These are phyloP conservation scores for Andricus curvator DNA, from an alignment of 2,888 invertebrate species.

Conservation along the genomic window DNA sequence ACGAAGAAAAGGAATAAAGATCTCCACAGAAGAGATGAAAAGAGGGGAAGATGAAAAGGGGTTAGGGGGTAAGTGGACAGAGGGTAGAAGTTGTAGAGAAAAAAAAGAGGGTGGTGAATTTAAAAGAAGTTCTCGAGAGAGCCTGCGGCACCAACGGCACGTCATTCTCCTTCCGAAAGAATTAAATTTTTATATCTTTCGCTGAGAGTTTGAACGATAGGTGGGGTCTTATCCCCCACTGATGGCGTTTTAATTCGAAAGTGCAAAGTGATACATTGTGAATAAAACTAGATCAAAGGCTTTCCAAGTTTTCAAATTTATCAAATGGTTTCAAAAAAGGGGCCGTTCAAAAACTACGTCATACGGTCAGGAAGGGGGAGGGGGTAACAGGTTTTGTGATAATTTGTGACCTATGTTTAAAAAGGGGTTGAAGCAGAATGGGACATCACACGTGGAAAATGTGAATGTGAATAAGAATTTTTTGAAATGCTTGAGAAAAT, in stretches of 20 bases:
- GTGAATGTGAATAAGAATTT: too few relatives aligned
- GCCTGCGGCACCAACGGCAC: constrained; percentile 65
- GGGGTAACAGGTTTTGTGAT: too few relatives aligned
- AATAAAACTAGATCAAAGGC: constrained; percentile 13
- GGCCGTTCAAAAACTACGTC: too few relatives aligned
- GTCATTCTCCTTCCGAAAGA: constrained; percentile 73
- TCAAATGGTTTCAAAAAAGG: not conserved
- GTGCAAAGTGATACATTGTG: constrained; percentile 41
- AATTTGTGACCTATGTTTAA: too few relatives aligned
- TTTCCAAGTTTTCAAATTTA: not conserved
- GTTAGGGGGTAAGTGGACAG: constrained; percentile 22
- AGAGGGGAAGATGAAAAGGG: constrained; percentile 14
- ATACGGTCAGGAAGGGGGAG: too few relatives aligned
- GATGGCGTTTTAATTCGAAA: constrained; percentile 60
- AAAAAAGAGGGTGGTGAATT: constrained; percentile 61
- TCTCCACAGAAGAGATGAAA: constrained; percentile 3
- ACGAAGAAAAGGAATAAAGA: constrained; percentile 11
- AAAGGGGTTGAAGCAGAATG: too few relatives aligned
- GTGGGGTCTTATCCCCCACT: constrained; percentile 53
- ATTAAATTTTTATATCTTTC: constrained; percentile 78
- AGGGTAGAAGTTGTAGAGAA: constrained; percentile 53
- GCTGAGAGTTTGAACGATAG: constrained; percentile 77
- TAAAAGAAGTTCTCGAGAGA: constrained; percentile 62
- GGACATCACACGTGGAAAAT: too few relatives aligned
- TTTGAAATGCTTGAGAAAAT: too few relatives aligned